These are phyloP conservation scores for Etheostoma nigrum DNA, from an alignment of 2,797 vertebrate genomes.

Conservation along the genomic window DNA sequence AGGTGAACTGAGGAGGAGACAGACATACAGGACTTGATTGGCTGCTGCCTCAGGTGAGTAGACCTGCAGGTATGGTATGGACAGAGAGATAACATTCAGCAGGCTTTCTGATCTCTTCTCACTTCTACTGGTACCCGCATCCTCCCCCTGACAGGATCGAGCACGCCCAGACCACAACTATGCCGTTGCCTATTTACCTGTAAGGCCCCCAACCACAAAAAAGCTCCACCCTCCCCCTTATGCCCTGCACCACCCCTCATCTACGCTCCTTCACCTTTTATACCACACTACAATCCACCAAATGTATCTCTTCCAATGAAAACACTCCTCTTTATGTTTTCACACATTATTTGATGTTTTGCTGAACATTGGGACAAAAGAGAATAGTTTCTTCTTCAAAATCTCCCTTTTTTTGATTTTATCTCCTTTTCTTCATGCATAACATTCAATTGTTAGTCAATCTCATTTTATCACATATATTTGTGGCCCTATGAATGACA, in stretches of 20 bases:
- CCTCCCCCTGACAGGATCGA: slow-evolving; percentile 75
- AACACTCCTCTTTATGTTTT: slow-evolving; percentile 18
- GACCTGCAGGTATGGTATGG: slow-evolving; percentile 64
- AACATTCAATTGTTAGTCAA: neutral
- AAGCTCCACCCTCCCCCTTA: slow-evolving; percentile 8
- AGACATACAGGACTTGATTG: slow-evolving; percentile 46
- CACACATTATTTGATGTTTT: slow-evolving; percentile 29
- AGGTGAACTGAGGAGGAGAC: slow-evolving; percentile 19
- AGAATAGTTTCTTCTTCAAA: slow-evolving; percentile 21
- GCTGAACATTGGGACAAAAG: slow-evolving; percentile 11
- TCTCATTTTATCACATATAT: neutral
- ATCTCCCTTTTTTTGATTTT: neutral
- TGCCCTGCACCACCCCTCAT: slow-evolving; percentile 24
- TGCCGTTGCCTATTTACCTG: slow-evolving; percentile 66
- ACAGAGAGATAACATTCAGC: slow-evolving; percentile 76
- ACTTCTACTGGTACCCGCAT: slow-evolving; percentile 79
- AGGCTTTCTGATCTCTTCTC: slow-evolving; percentile 71
- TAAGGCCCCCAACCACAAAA: slow-evolving; percentile 52
- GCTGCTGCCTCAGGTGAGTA: slow-evolving; percentile 64
- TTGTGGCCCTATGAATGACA: neutral
- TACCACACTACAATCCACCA: slow-evolving; percentile 26
- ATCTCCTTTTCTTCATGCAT: neutral
- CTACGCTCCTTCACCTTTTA: slow-evolving; percentile 30
- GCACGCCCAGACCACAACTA: slow-evolving; percentile 79
- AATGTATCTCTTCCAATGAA: slow-evolving; percentile 12